Percentiles rank a stretch among this genome's conserved stretches.
Evolutionary conservation across 37 sponge, comb jelly and placozoan species (phyloP).

Genomic region (Haliclona indistincta): DNA sequence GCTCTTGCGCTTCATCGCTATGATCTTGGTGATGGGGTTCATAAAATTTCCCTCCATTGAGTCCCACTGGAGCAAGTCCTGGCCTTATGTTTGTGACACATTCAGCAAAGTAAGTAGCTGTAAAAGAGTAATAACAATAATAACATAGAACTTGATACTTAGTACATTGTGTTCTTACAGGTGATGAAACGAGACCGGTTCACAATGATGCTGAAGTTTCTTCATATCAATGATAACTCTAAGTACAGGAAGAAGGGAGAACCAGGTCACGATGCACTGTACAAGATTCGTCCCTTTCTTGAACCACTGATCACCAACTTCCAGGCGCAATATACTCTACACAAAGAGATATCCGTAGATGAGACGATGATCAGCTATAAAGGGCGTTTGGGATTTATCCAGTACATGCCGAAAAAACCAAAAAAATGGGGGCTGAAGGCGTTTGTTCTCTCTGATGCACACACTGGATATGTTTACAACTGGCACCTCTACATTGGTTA

Average conservation of each 20-base stretch:
- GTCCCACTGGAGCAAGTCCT: too few species aligned
- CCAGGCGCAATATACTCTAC: conserved; percentile 5
- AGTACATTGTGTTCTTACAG: conserved; percentile 21
- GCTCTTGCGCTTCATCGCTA: too few species aligned
- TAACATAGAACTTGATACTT: conserved; percentile 26
- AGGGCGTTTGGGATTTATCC: conserved; percentile 14
- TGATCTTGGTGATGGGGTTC: too few species aligned
- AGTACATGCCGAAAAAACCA: conserved; percentile 14
- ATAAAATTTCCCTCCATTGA: too few species aligned
- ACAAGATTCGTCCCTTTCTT: conserved; percentile 25
- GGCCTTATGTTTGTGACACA: too few species aligned
- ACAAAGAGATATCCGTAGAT: conserved; percentile 7
- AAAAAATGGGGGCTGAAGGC: conserved; percentile 38
- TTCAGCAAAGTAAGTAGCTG: too few species aligned
- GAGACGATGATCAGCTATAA: too few species aligned
- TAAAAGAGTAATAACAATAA: background rate
- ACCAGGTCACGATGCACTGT: too few species aligned
- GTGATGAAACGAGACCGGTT: too few species aligned
- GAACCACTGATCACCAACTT: conserved; percentile 27
- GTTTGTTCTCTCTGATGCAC: conserved; percentile 10
- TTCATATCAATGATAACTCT: too few species aligned
- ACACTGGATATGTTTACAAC: conserved; percentile 12
- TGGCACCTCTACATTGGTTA: conserved; percentile 19
- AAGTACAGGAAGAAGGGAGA: too few species aligned
- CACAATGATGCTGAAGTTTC: too few species aligned